These are phyloP conservation scores for Oncorhynchus keta DNA, from an alignment of 2,113 vertebrate species.

Conservation along the genomic window DNA sequence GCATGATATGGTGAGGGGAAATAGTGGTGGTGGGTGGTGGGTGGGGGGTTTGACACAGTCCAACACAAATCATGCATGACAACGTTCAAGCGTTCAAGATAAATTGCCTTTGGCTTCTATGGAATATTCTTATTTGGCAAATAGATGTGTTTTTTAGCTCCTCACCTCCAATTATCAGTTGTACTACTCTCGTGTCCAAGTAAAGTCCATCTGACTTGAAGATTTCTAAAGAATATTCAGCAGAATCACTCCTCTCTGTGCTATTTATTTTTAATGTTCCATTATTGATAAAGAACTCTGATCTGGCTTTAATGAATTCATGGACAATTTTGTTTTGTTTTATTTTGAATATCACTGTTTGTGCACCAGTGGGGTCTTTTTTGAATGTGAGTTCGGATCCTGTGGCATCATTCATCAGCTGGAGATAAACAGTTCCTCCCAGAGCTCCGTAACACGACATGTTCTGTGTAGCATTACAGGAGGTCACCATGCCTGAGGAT, in stretches of 20 bases:
- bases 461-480: neutral
- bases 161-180: conserved; percentile 47
- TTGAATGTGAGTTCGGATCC: neutral
- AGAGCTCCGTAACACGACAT: neutral
- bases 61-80: too few species aligned
- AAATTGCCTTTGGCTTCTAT: too few species aligned
- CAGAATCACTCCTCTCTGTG: conserved; percentile 22
- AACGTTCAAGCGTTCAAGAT: too few species aligned
- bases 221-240: neutral
- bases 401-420: neutral
- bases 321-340: neutral
- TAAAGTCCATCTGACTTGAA: accelerated
- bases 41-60: too few species aligned
- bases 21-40: too few species aligned
- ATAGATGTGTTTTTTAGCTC: neutral
- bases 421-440: neutral
- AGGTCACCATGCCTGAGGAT: neutral
- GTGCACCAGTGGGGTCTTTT: neutral
- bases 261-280: conserved; percentile 41
- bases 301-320: neutral
- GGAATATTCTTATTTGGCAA: too few species aligned
- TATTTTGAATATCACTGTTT: neutral
- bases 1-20: too few species aligned
- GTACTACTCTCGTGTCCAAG: accelerated
- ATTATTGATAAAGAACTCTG: neutral